Conservation (phyloP, 2,888 invertebrate genomes). For the Iphiclides podalirius region DNA sequence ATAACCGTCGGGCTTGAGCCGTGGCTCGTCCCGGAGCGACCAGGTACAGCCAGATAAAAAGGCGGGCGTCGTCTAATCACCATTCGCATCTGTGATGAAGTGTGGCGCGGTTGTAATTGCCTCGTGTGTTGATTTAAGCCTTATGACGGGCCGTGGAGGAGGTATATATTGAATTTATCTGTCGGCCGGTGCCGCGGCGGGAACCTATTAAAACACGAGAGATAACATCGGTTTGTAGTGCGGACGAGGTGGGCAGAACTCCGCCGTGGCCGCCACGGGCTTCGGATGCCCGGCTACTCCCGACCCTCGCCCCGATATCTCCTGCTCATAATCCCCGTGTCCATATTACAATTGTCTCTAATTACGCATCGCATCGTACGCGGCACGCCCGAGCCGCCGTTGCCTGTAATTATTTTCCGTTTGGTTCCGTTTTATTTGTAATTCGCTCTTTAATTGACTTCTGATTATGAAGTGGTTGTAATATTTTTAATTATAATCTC, state of each 20-base stretch:
- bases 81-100: conserved; percentile 74
- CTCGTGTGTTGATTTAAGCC: conserved; percentile 77
- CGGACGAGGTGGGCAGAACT: conserved; percentile 70
- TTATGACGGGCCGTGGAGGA: conserved; percentile 59
- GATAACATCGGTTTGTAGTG: conserved; percentile 76
- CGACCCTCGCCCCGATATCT: too few relatives aligned
- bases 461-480: conserved; percentile 56
- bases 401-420: conserved; percentile 62
- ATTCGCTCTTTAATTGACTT: conserved; percentile 71
- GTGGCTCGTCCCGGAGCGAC: too few relatives aligned
- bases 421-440: conserved; percentile 64
- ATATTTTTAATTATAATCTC: conserved; percentile 40
- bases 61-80: conserved; percentile 66
- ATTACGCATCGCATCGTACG: conserved; percentile 68
- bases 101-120: conserved; percentile 74
- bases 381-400: conserved; percentile 71
- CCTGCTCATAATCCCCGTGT: conserved; percentile 44
- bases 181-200: conserved; percentile 71
- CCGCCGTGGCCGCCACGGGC: too few relatives aligned
- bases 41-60: too few relatives aligned
- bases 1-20: too few relatives aligned
- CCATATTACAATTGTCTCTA: conserved; percentile 68
- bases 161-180: conserved; percentile 69
- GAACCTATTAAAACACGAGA: conserved; percentile 77
- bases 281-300: conserved; percentile 65